Percentiles rank a stretch among this genome's conserved stretches.
Conservation (phyloP, 1,140 invertebrate genomes). For the Diachasma alloeum region DNA sequence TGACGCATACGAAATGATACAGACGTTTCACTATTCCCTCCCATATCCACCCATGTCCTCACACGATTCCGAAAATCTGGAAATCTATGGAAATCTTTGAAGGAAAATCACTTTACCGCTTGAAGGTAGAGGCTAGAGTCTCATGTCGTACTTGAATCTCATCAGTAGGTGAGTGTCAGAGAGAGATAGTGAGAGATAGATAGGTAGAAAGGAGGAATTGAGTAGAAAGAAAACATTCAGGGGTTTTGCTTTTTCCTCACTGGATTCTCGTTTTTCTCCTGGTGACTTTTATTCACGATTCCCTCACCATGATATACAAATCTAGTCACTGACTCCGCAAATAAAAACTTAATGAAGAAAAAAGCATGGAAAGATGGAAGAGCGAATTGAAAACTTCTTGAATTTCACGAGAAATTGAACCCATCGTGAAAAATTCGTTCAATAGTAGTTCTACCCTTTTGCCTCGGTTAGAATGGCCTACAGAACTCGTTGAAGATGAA, state of each 20-base stretch:
- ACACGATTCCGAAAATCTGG: neutral
- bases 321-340: neutral
- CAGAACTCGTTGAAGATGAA: neutral
- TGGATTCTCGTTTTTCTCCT: neutral
- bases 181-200: neutral
- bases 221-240: neutral
- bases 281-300: neutral
- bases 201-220: neutral
- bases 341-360: neutral
- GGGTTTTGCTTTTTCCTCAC: neutral
- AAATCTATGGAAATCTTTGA: neutral
- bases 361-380: neutral
- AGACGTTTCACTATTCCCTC: neutral
- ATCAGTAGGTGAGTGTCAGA: neutral
- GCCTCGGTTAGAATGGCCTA: neutral
- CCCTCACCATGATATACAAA: neutral
- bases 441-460: neutral
- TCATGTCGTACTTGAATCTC: neutral
- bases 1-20: neutral
- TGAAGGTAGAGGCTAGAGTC: neutral
- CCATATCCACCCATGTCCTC: neutral
- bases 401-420: neutral
- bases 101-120: neutral
- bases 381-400: slow-evolving; percentile 1
- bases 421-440: neutral